Percentiles rank a stretch among this genome's conserved stretches.
Conservation (phyloP, 1,140 invertebrate genomes). For the Scaptomyza graminum region DNA sequence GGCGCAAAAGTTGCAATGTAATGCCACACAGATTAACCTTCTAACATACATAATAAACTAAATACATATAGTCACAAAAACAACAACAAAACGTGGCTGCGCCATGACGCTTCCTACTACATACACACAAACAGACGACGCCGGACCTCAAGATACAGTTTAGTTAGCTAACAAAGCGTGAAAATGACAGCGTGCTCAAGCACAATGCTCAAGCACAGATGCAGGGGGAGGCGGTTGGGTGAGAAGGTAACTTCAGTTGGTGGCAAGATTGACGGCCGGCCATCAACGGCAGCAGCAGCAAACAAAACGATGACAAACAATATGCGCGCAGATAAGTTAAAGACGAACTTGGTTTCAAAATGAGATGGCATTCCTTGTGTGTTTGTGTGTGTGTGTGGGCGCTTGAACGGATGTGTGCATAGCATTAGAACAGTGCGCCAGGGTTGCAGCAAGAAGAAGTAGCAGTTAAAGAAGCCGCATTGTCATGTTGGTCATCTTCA, state of each 20-base stretch:
- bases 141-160: constrained; percentile 59
- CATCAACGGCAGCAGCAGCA: constrained; percentile 46
- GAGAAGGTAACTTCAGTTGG: not conserved
- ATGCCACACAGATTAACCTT: constrained; percentile 76
- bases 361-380: constrained; percentile 25
- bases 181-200: constrained; percentile 66
- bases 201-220: constrained; percentile 27
- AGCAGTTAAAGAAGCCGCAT: constrained; percentile 11
- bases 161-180: constrained; percentile 80
- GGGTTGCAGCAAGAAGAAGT: not conserved
- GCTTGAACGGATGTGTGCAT: constrained; percentile 32
- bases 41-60: constrained; percentile 74
- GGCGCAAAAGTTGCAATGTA: constrained; percentile 66
- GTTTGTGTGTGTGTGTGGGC: constrained; percentile 21
- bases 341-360: constrained; percentile 20
- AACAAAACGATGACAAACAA: constrained; percentile 76
- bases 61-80: constrained; percentile 41
- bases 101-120: constrained; percentile 47
- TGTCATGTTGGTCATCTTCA: constrained; percentile 52
- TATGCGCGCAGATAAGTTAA: constrained; percentile 43
- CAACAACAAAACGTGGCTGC: constrained; percentile 13
- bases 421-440: constrained; percentile 26
- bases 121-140: constrained; percentile 5
- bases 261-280: constrained; percentile 47
- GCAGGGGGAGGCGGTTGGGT: not conserved